Conservation (phyloP, 2,113 vertebrate genomes). For the Uropsilus gracilis region DNA sequence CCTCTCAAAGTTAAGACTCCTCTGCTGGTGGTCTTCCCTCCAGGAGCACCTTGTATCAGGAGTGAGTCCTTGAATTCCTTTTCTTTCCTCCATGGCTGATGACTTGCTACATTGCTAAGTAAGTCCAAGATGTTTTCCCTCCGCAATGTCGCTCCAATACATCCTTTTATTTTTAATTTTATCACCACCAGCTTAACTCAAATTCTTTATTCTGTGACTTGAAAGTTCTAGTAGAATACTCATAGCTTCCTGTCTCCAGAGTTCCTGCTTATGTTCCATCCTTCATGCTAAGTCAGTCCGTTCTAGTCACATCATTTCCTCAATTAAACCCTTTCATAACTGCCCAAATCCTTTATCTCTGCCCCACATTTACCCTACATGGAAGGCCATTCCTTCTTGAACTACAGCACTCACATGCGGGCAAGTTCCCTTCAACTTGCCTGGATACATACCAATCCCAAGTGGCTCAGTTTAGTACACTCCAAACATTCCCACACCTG, state of each 20-base stretch:
- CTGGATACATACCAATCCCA: neutral
- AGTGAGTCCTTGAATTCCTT: neutral
- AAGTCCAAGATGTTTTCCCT: neutral
- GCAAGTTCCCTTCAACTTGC: neutral
- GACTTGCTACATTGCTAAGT: neutral
- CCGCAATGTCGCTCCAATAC: neutral
- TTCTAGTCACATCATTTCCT: neutral
- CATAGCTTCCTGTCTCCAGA: neutral
- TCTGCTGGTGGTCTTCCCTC: neutral
- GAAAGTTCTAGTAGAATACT: neutral
- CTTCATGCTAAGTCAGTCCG: neutral
- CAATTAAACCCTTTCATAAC: neutral
- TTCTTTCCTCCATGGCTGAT: neutral
- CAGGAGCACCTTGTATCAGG: neutral
- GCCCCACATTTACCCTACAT: neutral
- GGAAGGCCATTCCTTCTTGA: neutral
- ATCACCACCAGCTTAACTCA: neutral
- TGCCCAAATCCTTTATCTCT: neutral
- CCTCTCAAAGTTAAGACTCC: neutral
- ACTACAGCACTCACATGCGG: neutral
- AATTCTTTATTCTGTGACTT: neutral
- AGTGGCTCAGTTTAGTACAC: neutral
- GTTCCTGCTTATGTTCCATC: neutral
- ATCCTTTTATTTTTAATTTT: neutral
- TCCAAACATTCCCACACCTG: neutral